Base-by-base conservation (phyloP, 1,140 invertebrate genomes). In the Phymorhynchus buccinoides region DNA sequence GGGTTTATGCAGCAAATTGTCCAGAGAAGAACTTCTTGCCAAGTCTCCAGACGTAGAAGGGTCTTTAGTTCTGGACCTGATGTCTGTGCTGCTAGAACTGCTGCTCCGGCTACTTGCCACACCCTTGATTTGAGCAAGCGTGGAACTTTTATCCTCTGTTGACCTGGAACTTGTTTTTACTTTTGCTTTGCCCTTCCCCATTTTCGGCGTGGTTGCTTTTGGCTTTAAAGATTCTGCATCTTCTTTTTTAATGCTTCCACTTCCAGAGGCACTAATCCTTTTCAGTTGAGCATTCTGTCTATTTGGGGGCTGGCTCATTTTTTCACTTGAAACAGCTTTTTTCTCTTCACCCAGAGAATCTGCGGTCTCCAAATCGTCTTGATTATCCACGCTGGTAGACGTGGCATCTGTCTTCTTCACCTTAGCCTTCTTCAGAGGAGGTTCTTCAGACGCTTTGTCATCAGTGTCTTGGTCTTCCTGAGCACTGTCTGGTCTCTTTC, bases 11-110 rank as follows among this genome's bases (percentile, higher is more conserved):
- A 44, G 62, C 62, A 83, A 71, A 22, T 73, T 66, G 62, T 68
- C 62, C 62, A 83, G 37, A 16, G 81, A 83, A n/a, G 81, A 44
- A 39, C 81, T 83, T 44, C 66, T 71, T 1, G 41, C 4, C 14
- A 83, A n/a, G 1, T 44, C 56, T 37, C 7, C 16, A 37, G 39
- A 14, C 37, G 14, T 44, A 27, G 56, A 16, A 0, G 6, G 3
- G 3, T 14, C 32, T 14, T 30, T 44, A 22, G 18, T 68, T 41
- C 62, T 44, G 18, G 66, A 27, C 12, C 32, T 6, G 0, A 30
- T 12, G 1, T 56, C 77, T 35, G 42, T 52, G 7, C 42, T 44
- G 52, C 77, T 66, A 16, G 66, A 42, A 18, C 81, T 83, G 66
- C 81, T 83, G 39, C 66, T 83, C 3, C 81, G 81, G 18, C 62